Conservation (phyloP, 2,888 invertebrate species). For the Mesopsocus fuscifrons region DNA sequence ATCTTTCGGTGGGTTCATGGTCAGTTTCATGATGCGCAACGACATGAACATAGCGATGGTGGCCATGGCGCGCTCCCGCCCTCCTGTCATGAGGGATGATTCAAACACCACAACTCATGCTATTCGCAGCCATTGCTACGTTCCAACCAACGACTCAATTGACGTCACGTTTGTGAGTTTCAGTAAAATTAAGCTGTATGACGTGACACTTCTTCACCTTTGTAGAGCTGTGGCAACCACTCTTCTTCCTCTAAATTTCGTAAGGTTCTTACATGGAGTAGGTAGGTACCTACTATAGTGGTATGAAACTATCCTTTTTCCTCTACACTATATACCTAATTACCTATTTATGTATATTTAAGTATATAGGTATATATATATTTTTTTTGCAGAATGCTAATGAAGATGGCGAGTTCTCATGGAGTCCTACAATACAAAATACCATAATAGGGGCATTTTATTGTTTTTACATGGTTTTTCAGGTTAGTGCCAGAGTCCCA, state of each 20-base stretch:
- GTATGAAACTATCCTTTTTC: too few species aligned
- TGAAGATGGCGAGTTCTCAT: slow-evolving; percentile 37
- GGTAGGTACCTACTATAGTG: too few species aligned
- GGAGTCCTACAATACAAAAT: slow-evolving; percentile 42
- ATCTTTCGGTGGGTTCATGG: slow-evolving; percentile 51
- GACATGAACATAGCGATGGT: slow-evolving; percentile 53
- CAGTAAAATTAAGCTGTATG: too few species aligned
- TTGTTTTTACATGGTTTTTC: slow-evolving; percentile 53
- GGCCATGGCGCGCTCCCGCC: slow-evolving; percentile 31
- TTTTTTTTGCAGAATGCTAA: slow-evolving; percentile 22
- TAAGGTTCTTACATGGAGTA: too few species aligned
- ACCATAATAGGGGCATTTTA: slow-evolving; percentile 47
- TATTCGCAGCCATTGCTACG: slow-evolving; percentile 9
- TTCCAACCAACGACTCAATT: not conserved
- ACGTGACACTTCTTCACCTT: too few species aligned
- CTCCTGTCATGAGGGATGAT: not conserved
- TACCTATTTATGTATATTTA: too few species aligned
- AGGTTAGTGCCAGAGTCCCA: too few species aligned
- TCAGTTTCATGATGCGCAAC: slow-evolving; percentile 57
- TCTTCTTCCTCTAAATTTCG: too few species aligned
- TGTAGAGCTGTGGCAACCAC: too few species aligned
- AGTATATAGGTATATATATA: too few species aligned
- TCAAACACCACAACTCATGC: not conserved
- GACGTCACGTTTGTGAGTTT: not conserved
- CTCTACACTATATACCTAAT: slow-evolving; percentile 4